phyloP scores from a whole-genome alignment of 2,888 invertebrate genomes.

The Phaonia tiefii region DNA sequence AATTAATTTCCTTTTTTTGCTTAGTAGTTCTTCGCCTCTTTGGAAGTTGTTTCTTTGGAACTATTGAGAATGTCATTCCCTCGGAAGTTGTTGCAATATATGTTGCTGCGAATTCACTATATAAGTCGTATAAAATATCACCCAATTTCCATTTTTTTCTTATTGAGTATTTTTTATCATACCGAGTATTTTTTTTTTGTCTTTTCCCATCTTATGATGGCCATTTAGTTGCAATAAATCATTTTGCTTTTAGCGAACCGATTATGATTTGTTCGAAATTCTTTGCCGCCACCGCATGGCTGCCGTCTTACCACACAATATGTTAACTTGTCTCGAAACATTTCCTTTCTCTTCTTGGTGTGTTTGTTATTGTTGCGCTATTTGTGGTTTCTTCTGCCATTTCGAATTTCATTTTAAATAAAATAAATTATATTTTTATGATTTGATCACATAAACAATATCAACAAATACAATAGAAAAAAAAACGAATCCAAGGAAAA shows the following conservation, averaged over 20 bases:
- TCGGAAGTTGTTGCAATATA: too few species aligned
- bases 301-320: constrained; percentile 1
- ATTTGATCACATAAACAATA: constrained; percentile 28
- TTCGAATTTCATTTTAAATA: not conserved
- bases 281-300: constrained; percentile 6
- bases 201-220: constrained; percentile 31
- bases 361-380: not conserved
- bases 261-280: constrained; percentile 59
- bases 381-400: not conserved
- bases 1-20: too few species aligned
- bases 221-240: constrained; percentile 59
- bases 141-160: constrained; percentile 44
- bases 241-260: constrained; percentile 33
- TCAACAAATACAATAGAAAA: not conserved
- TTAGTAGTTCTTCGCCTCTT: too few species aligned
- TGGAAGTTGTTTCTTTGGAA: too few species aligned
- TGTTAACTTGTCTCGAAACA: not conserved
- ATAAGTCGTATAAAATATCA: too few species aligned
- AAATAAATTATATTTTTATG: constrained; percentile 40
- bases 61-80: too few species aligned
- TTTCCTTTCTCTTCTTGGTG: too few species aligned
- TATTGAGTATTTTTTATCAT: not conserved
- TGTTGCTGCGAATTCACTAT: too few species aligned
- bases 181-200: constrained; percentile 41
- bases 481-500: too few species aligned